Base-by-base conservation (phyloP, 2,888 invertebrate genomes). In the Leucania comma region DNA sequence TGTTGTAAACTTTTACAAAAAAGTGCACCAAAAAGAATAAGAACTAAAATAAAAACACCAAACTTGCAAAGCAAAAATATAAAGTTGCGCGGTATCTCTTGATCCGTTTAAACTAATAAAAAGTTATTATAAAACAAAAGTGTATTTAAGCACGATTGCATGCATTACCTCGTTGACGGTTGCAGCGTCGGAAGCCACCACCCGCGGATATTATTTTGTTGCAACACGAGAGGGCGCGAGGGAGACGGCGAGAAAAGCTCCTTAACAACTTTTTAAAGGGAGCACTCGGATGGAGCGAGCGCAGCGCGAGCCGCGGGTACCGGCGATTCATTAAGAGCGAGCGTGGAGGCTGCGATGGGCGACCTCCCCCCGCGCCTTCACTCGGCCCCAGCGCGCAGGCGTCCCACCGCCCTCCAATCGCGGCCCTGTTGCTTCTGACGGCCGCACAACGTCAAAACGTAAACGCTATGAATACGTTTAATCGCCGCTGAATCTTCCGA, bases 351-450 rank as follows among this genome's bases (percentile, higher is more conserved):
- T 94, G 94, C 90, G 91, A 87, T 86, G 90, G 88, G 88, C 89
- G 86, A 88, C 87, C 72, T 86, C 86, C 88, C 91, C 90, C 90
- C 79, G 83, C 86, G 82, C 88, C 83, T 78, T 75, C 79, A 77
- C 83, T 68, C 64, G 61, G 57, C 66, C 72, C 82, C 72, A 74
- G 48, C 81, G 89, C 94, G 94, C 94, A 92, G 91, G 94, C 90
- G 91, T 90, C 81, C 78, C 64, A 80, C 86, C 82, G 84, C 90
- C 90, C 91, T 89, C 93, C 93, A 93, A 92, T 93, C 89, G 91
- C 90, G 88, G 93, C 92, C 95, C 95, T 95, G 95, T 96, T 96
- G 95, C 95, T 94, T 95, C 94, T 93, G 93, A 93, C 94, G 91
- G 89, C 90, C 88, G 89, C 90, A 87, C 88, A 88, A 94, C 90